Base-by-base conservation (phyloP, 2,888 invertebrate species). In the Thumatha senex region DNA sequence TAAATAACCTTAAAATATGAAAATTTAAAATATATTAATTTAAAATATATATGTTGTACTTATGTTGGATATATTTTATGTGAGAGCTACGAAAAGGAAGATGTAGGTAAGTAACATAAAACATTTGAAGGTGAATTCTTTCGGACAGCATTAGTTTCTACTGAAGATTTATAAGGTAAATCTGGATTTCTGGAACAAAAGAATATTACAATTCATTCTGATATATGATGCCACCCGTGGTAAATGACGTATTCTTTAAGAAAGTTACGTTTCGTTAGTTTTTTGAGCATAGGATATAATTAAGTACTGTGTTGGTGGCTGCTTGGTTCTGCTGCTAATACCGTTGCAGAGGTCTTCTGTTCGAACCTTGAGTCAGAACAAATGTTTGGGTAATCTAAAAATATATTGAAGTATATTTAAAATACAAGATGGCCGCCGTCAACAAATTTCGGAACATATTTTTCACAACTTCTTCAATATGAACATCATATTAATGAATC, bases 111-210 rank as follows among this genome's bases (percentile, higher is more conserved):
- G 30, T 48, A 29, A 31, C 47, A 49, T 66, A 55, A 63, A 65
- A 58, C 50, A 53, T 48, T 51, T 43, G 33, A 35, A 68, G 67
- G 67, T 72, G 74, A 71, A 63, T 74, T 61, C 54, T 54, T 59
- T 61, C 59, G 65, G 73, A 68, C 68, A 63, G 69, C 61, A 63
- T 59, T 74, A 72, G 71, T 72, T 76, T 67, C 66, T 62, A 54
- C 62, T 51, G 47, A 65, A 78, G 77, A 79, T 80, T 78, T 79
- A 80, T 81, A 67, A 60, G 58, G 54, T 49, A 70, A 78, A 78
- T 76, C 60, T 57, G 62, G 68, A 70, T 74, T 65, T 76, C 60
- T 57, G 62, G 68, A 70, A 74, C 66, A 72, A 73, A 74, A 72
- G 74, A 77, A 80, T 80, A 77, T 79, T 79, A 74, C 72, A 54